Base-by-base conservation (phyloP, 1,140 invertebrate genomes). In the Macrobrachium nipponense region DNA sequence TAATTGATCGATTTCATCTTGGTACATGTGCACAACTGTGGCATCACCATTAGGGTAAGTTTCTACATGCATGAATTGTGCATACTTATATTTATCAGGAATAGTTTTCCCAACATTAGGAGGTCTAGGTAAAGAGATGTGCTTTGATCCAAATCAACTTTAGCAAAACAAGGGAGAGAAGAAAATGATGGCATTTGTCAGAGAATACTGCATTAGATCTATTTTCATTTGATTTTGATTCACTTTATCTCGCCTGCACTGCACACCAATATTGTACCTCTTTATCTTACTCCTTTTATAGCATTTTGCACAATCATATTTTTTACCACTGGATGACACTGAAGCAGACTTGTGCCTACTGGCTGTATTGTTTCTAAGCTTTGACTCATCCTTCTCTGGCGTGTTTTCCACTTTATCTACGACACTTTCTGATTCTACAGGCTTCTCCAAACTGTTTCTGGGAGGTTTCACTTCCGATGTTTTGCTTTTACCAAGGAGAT, bases 31-130 rank as follows among this genome's bases (percentile, higher is more conserved):
- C 60, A 99, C 94, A 12, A 98, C 95, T 61, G 95, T 94, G 5
- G 97, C 98, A 44, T 97, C 98, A n/a, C 98, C 98, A 92, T 99
- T 99, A 0, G 97, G 94, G 92, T 99, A 97, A 0, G 95, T 95
- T 92, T 99, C 98, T 88, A 98, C 93, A 87, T 96, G 94, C 90
- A 97, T 95, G 89, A 94, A 95, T 85, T 94, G 92, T 73, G 94
- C 93, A 90, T 95, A 96, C 89, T 95, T 95, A 27, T 83, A 87
- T 76, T 82, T 76, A 27, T 93, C 92, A 58, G 93, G 89, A 5
- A 92, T 91, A 73, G 91, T 90, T 81, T 90, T 90, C 8, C 92
- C 92, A 82, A 88, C 84, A 62, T 88, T 89, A 88, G 88, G 87
- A 81, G 91, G 92, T 70, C 91, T 91, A 17, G 93, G 88, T 44